Percentiles rank a stretch among this genome's conserved stretches.
Conservation (phyloP, 2,797 vertebrate genomes). For the Myotis myotis region DNA sequence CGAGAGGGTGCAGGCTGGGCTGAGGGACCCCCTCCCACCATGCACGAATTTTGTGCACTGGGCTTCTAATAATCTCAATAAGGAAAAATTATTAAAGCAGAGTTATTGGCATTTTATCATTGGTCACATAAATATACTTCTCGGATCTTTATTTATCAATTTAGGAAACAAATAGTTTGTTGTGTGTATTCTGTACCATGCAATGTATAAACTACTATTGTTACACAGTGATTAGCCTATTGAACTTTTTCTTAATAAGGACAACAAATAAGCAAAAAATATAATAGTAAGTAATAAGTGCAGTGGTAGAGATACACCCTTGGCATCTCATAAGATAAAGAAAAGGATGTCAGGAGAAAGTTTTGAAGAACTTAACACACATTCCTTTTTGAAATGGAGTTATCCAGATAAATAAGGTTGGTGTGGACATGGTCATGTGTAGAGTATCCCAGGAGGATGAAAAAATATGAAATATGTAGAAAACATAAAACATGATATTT, state of each 20-base stretch:
- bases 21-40: no score
- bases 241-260: slow-evolving; percentile 7
- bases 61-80: neutral
- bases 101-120: neutral
- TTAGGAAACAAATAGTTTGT: neutral
- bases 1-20: no score
- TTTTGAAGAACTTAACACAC: neutral
- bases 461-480: neutral
- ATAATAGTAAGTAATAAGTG: neutral
- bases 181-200: neutral
- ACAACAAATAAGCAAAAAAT: neutral
- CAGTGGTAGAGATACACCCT: neutral
- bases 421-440: neutral
- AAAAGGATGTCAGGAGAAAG: neutral
- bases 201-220: neutral
- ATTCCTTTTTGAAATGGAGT: neutral
- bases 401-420: neutral
- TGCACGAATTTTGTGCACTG: no score
- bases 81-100: neutral
- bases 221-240: neutral
- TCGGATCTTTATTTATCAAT: neutral
- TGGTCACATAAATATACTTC: neutral
- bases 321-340: neutral
- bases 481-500: neutral
- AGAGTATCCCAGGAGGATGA: neutral